phyloP scores from a whole-genome alignment of 1,140 invertebrate genomes.

The Drosophila malerkotliana region DNA sequence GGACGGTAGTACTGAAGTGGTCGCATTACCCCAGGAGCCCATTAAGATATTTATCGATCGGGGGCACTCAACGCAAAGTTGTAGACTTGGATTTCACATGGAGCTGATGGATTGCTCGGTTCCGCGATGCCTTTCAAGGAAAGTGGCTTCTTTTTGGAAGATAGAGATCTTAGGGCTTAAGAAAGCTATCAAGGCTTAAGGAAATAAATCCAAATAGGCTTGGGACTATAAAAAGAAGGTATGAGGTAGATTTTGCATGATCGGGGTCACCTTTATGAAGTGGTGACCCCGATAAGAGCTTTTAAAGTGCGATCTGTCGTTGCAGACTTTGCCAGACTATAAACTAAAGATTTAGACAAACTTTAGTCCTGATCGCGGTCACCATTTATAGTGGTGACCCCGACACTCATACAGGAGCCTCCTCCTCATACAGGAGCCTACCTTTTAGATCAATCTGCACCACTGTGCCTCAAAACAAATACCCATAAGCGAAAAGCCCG shows the following conservation, averaged over 20 bases:
- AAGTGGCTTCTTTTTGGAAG: not conserved
- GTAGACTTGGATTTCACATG: slow-evolving; percentile 18
- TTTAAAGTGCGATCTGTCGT: no score
- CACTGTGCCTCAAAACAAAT: slow-evolving; percentile 53
- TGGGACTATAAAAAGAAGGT: no score
- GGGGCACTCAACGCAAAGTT: slow-evolving; percentile 24
- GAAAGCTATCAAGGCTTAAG: not conserved
- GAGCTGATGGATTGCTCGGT: slow-evolving; percentile 25
- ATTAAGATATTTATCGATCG: slow-evolving; percentile 49
- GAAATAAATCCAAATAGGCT: no score
- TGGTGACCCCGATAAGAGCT: no score
- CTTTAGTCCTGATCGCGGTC: not conserved
- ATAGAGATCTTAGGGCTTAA: not conserved
- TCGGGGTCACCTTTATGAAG: no score
- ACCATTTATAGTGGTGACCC: no score
- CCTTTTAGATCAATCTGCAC: not conserved
- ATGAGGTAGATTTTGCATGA: no score
- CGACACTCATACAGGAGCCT: no score
- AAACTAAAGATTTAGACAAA: not conserved
- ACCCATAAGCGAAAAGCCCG: slow-evolving; percentile 66
- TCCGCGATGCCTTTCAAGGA: not conserved
- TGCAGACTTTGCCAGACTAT: no score
- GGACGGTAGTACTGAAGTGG: slow-evolving; percentile 16
- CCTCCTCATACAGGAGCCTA: no score
- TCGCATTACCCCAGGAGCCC: slow-evolving; percentile 21